Conservation (phyloP, 2,888 invertebrate genomes). For the Panzeria rudis region DNA sequence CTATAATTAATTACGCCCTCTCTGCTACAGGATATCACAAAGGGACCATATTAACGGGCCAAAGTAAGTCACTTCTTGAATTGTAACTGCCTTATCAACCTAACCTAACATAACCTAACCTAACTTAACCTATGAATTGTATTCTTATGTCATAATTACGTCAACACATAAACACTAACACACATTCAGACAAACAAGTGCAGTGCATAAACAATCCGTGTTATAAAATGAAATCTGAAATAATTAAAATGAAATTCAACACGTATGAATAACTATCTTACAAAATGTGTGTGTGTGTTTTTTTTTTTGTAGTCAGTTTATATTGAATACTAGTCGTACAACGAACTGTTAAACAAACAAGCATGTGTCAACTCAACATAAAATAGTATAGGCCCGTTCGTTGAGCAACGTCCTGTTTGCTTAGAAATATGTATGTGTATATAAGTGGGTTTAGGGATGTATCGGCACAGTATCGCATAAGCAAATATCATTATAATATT, state of each 20-base stretch:
- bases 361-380: neutral
- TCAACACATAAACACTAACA: too few species aligned
- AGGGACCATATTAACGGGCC: too few species aligned
- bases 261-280: slow-evolving; percentile 20
- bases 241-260: slow-evolving; percentile 9
- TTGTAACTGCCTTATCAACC: too few species aligned
- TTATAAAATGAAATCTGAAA: neutral
- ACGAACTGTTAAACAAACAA: neutral
- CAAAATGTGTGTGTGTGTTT: too few species aligned
- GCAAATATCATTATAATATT: slow-evolving; percentile 57
- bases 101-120: too few species aligned
- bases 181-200: neutral
- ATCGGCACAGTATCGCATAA: slow-evolving; percentile 13
- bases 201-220: neutral
- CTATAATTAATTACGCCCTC: too few species aligned
- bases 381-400: neutral
- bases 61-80: too few species aligned
- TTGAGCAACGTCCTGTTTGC: neutral
- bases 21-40: too few species aligned
- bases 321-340: neutral
- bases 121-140: too few species aligned
- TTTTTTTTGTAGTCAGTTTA: neutral
- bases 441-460: neutral
- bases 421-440: neutral
- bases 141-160: too few species aligned